Percentiles rank a stretch among this genome's conserved stretches.
These are phyloP conservation scores for Drosophila infuscata DNA, from an alignment of 2,888 invertebrate species.

Conservation along the genomic window DNA sequence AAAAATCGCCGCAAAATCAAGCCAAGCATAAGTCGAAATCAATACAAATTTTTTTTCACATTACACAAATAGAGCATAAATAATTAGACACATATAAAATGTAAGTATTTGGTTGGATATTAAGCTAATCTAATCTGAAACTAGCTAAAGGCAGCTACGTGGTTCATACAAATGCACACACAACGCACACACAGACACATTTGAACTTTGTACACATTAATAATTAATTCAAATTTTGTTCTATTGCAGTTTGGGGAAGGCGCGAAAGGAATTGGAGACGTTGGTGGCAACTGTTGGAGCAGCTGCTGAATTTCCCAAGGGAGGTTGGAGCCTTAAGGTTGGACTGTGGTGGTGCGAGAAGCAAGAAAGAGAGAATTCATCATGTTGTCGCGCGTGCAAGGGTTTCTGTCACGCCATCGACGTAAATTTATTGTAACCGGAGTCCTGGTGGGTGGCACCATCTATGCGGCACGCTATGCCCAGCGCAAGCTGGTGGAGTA, in stretches of 20 bases:
- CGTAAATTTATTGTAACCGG: slow-evolving; percentile 93
- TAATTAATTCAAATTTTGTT: slow-evolving; percentile 63
- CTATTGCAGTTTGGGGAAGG: slow-evolving; percentile 39
- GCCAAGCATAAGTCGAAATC: slow-evolving; percentile 25
- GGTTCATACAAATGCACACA: slow-evolving; percentile 32
- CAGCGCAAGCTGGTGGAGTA: slow-evolving; percentile 92
- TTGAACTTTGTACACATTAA: slow-evolving; percentile 70
- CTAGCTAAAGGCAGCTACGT: slow-evolving; percentile 39
- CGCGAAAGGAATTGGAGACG: slow-evolving; percentile 22
- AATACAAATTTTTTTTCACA: slow-evolving; percentile 38
- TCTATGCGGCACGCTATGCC: slow-evolving; percentile 91
- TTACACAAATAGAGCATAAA: slow-evolving; percentile 9
- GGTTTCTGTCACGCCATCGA: slow-evolving; percentile 92
- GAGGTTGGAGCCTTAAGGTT: slow-evolving; percentile 22
- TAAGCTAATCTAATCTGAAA: slow-evolving; percentile 54
- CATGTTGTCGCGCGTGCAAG: slow-evolving; percentile 91
- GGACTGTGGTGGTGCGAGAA: slow-evolving; percentile 1
- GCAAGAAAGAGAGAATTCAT: slow-evolving; percentile 23
- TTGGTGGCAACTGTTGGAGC: slow-evolving; percentile 42
- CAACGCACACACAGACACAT: slow-evolving; percentile 7
- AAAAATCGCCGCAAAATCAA: neutral
- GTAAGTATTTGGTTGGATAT: slow-evolving; percentile 38
- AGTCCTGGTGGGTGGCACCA: slow-evolving; percentile 90
- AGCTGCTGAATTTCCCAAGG: slow-evolving; percentile 73
- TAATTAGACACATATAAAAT: slow-evolving; percentile 8